Evolutionary conservation across 2,888 invertebrate species (phyloP).

Genomic region (Nysson spinosus): DNA sequence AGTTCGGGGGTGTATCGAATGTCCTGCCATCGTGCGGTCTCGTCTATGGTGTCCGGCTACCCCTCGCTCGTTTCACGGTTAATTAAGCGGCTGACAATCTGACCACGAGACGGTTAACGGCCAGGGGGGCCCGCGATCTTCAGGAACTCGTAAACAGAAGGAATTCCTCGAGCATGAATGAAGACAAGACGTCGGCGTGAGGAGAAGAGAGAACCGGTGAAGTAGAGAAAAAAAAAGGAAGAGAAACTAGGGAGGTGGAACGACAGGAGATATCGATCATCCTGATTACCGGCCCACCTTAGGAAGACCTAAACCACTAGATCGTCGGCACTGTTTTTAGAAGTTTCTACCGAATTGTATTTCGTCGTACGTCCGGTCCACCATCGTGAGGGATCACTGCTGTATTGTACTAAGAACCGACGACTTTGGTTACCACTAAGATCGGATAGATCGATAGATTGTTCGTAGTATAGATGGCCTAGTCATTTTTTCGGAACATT

Average conservation of each 20-base stretch:
- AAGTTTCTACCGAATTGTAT: conserved; percentile 36
- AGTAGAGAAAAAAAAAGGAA: conserved; percentile 4
- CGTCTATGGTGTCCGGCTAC: conserved; percentile 74
- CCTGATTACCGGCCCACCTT: conserved; percentile 53
- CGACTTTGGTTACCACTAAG: conserved; percentile 47
- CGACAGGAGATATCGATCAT: conserved; percentile 57
- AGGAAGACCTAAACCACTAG: conserved; percentile 14
- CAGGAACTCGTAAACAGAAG: conserved; percentile 70
- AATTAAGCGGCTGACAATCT: conserved; percentile 76
- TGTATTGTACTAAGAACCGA: conserved; percentile 14
- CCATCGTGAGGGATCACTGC: conserved; percentile 25
- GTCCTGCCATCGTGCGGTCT: conserved; percentile 73
- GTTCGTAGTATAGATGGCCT: too few relatives aligned
- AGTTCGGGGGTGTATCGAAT: conserved; percentile 75
- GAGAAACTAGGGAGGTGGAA: conserved; percentile 1
- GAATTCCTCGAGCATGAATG: conserved; percentile 73
- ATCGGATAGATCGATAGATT: conserved; percentile 43
- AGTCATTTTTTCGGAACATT: conserved; percentile 33
- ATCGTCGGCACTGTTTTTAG: conserved; percentile 38
- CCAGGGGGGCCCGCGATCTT: conserved; percentile 62
- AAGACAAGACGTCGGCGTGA: conserved; percentile 45
- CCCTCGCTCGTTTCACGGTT: conserved; percentile 77
- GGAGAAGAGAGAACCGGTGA: conserved; percentile 10
- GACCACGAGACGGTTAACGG: conserved; percentile 75
- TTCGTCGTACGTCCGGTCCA: conserved; percentile 20